Evolutionary conservation across 2,888 invertebrate genomes (phyloP).

Genomic region (Stegophylla sp.): DNA sequence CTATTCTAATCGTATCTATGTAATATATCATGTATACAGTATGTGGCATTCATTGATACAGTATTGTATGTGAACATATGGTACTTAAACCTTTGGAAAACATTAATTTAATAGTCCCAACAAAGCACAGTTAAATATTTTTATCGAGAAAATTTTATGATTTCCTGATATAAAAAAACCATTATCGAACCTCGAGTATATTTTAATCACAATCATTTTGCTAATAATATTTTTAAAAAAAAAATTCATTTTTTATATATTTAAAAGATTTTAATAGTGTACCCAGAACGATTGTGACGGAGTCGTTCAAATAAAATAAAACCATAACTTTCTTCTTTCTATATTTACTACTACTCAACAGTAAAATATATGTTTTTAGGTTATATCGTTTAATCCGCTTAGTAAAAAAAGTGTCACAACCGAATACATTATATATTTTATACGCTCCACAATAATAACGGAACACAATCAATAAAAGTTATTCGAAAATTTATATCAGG

Average conservation of each 20-base stretch:
- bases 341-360: background rate
- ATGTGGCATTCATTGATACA: background rate
- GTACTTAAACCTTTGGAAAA: background rate
- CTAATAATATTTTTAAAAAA: background rate
- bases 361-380: background rate
- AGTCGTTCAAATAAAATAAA: background rate
- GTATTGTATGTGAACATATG: no score
- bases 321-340: background rate
- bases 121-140: background rate
- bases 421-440: background rate
- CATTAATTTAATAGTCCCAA: background rate
- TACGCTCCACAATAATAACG: background rate
- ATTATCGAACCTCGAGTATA: background rate
- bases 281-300: background rate
- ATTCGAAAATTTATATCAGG: slow-evolving; percentile 22
- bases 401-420: slow-evolving; percentile 26
- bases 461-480: slow-evolving; percentile 8
- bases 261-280: background rate
- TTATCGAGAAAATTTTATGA: background rate
- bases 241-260: background rate
- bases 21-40: background rate
- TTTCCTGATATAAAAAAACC: background rate
- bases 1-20: background rate
- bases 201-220: background rate
- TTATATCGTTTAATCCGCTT: slow-evolving; percentile 25